Percentiles rank a stretch among this genome's conserved stretches.
Conservation (phyloP, 2,797 vertebrate species). For the Eurystomus glaucurus region DNA sequence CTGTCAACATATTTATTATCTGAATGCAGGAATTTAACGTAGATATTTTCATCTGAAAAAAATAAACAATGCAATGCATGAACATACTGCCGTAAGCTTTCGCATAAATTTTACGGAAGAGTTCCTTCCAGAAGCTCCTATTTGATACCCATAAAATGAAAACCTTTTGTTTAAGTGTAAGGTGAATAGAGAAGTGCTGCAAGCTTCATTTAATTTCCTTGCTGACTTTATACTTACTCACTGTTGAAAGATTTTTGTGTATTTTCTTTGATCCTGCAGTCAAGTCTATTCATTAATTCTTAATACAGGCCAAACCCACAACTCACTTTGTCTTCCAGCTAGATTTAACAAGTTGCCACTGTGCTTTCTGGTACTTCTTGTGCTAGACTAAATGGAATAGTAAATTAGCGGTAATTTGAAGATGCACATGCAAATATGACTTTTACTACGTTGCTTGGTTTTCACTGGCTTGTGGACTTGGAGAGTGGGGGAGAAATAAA, state of each 20-base stretch:
- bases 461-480: background rate
- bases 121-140: background rate
- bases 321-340: background rate
- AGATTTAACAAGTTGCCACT: background rate
- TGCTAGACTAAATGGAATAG: background rate
- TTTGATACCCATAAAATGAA: constrained; percentile 14
- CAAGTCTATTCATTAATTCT: constrained; percentile 12
- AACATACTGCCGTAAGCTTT: background rate
- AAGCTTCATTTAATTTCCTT: constrained; percentile 44
- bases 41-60: background rate
- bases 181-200: constrained; percentile 4
- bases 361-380: background rate
- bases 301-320: background rate
- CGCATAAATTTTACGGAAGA: background rate
- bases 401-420: background rate
- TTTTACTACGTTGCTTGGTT: background rate
- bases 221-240: background rate
- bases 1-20: constrained; percentile 6
- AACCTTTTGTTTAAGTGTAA: background rate
- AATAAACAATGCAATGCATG: background rate
- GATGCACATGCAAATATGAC: background rate
- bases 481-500: background rate
- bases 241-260: constrained; percentile 26
- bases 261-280: constrained; percentile 27
- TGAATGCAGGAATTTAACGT: background rate